Base-by-base conservation (phyloP, 2,797 vertebrate genomes). In the Acipenser oxyrinchus region DNA sequence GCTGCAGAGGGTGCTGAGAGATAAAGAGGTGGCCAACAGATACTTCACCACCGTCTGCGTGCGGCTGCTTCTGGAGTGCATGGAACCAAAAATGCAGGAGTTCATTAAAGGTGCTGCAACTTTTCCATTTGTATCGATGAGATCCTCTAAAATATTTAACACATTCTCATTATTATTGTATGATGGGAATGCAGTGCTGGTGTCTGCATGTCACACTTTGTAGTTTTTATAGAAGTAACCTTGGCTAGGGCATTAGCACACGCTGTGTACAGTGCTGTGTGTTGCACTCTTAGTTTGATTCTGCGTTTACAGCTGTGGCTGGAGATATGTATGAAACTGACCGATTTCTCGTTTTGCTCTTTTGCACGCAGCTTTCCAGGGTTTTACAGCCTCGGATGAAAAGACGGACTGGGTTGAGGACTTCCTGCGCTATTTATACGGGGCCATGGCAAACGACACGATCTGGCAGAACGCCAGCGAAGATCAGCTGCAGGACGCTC, bases 381-480 rank as follows among this genome's bases (percentile, higher is more conserved):
- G 89, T 8, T 94, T 95, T 80, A 99, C 97, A 0, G 97, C 97
- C 58, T 83, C 97, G 9, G 97, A 99, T 64, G 97, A 99, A 83
- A 99, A 99, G 84, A 99, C 97, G 0, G 95, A 95, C 65, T 89
- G 95, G 60, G 96, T 99, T 6, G 95, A 97, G 83, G 97, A 99
- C 75, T 99, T 99, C 74, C 91, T 99, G 11, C 93, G 95, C 80
- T 94, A 95, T 77, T 83, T 99, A 49, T 99, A 99, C 0, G 97
- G 97, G 1, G 94, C 92, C 0, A 99, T 99, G 97, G 96, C 97
- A 78, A 89, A 97, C 78, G 97, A 99, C 71, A 93, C 89, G 83
- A 99, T 96, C 74, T 99, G 97, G 97, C 96, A 99, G 75, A 98
- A 93, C 0, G 97, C 97, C 50, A 99, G 97, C 0, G 97, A 99